Percentiles rank a stretch among this genome's conserved stretches.
phyloP scores from a whole-genome alignment of 2,113 vertebrate genomes.

The Mugil cephalus region DNA sequence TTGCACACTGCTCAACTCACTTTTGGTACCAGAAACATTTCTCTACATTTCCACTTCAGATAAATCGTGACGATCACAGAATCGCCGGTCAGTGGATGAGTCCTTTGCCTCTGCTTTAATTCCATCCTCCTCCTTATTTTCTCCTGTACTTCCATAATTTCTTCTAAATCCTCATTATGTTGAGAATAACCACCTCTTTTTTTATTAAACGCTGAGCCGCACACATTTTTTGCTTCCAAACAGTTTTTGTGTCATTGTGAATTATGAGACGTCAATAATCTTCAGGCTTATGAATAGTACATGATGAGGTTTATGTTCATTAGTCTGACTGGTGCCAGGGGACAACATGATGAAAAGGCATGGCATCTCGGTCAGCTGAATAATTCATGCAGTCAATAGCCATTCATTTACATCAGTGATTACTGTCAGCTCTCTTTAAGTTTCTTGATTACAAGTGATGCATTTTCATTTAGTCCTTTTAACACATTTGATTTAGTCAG shows the following conservation, averaged over 20 bases:
- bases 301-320: constrained; percentile 23
- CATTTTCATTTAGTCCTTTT: not conserved
- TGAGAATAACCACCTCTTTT: not conserved
- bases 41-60: too few relatives aligned
- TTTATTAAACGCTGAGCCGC: constrained; percentile 2
- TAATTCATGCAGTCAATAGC: constrained; percentile 51
- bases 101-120: not conserved
- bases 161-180: not conserved
- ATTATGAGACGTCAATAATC: constrained; percentile 40
- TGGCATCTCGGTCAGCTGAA: constrained; percentile 38
- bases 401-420: constrained; percentile 46
- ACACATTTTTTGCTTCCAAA: constrained; percentile 14
- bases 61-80: too few relatives aligned
- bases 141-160: too few relatives aligned
- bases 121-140: not conserved
- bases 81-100: too few relatives aligned
- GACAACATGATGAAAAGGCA: constrained; percentile 37
- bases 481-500: too few relatives aligned
- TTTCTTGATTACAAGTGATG: not conserved
- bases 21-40: too few relatives aligned
- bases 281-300: constrained; percentile 48
- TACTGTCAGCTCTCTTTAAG: not conserved
- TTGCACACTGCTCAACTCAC: too few relatives aligned
- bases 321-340: constrained; percentile 28
- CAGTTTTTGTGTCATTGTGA: constrained; percentile 22